Conservation (phyloP, 1,140 invertebrate genomes). For the Aporrectodea caliginosa region DNA sequence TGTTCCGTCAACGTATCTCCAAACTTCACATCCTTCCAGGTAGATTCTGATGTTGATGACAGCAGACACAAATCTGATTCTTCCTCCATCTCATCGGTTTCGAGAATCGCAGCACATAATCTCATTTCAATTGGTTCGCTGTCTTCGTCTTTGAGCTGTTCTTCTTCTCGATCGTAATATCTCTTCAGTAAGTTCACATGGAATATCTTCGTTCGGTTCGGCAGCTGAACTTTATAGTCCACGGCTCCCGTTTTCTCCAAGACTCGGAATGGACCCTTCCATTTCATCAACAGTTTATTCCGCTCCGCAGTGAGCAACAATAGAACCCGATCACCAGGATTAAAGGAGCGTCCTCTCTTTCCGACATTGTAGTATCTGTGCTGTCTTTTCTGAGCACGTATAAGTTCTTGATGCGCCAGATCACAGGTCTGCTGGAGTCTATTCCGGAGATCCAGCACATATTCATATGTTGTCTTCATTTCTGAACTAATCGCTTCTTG, state of each 20-base stretch:
- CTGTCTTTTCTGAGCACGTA: conserved; percentile 25
- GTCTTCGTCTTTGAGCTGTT: too few species aligned
- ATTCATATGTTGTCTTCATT: too few species aligned
- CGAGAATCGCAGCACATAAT: too few species aligned
- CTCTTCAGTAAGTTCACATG: conserved; percentile 5
- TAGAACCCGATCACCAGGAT: conserved; percentile 35
- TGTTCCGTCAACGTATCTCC: neutral
- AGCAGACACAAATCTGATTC: neutral
- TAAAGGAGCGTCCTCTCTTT: conserved; percentile 24
- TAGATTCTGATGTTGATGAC: neutral
- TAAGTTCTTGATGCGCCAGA: conserved; percentile 33
- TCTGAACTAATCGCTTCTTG: conserved; percentile 26
- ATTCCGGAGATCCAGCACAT: conserved; percentile 34
- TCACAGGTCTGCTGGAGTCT: conserved; percentile 34
- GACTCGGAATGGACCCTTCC: conserved; percentile 32
- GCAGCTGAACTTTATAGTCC: conserved; percentile 27
- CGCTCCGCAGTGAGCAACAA: conserved; percentile 32
- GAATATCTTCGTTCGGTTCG: neutral
- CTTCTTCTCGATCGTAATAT: too few species aligned
- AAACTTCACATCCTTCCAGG: neutral
- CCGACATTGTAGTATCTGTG: conserved; percentile 31
- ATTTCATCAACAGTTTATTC: conserved; percentile 37
- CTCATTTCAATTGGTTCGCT: too few species aligned
- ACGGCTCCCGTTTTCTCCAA: neutral
- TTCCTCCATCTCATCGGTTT: neutral